Evolutionary conservation across 2,888 invertebrate species (phyloP).

Genomic region (Drosophila buzzatii): DNA sequence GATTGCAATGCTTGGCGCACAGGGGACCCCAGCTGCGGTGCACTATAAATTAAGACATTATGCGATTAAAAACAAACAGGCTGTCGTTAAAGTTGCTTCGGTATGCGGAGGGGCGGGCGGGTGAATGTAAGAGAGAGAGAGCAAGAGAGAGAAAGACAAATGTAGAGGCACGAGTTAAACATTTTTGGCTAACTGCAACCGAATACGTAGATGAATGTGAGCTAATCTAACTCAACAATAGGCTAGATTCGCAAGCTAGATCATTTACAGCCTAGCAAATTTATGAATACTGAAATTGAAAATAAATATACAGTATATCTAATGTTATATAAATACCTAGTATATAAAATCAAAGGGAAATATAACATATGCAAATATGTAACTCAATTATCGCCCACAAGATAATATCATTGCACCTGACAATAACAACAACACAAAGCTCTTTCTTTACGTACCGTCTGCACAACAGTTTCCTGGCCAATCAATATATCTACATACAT

Average conservation of each 20-base stretch:
- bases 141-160: slow-evolving; percentile 6
- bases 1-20: slow-evolving; percentile 43
- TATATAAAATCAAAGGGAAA: no score
- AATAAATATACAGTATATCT: neutral
- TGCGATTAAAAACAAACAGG: slow-evolving; percentile 83
- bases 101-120: slow-evolving; percentile 4
- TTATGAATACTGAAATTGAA: neutral
- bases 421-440: neutral
- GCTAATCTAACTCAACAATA: slow-evolving; percentile 10
- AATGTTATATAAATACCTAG: neutral
- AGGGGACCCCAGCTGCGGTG: slow-evolving; percentile 39
- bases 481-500: slow-evolving; percentile 31
- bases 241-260: slow-evolving; percentile 6
- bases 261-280: slow-evolving; percentile 35
- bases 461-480: slow-evolving; percentile 28
- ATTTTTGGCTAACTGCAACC: slow-evolving; percentile 42
- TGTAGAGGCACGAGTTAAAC: slow-evolving; percentile 17
- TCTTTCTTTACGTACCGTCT: neutral
- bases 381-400: neutral
- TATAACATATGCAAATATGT: neutral
- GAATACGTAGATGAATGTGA: slow-evolving; percentile 11
- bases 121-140: neutral
- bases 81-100: slow-evolving; percentile 68
- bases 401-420: slow-evolving; percentile 14
- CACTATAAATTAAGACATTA: slow-evolving; percentile 85